These are phyloP conservation scores for Anabacerthia variegaticeps DNA, from an alignment of 2,797 vertebrate genomes.

Conservation along the genomic window DNA sequence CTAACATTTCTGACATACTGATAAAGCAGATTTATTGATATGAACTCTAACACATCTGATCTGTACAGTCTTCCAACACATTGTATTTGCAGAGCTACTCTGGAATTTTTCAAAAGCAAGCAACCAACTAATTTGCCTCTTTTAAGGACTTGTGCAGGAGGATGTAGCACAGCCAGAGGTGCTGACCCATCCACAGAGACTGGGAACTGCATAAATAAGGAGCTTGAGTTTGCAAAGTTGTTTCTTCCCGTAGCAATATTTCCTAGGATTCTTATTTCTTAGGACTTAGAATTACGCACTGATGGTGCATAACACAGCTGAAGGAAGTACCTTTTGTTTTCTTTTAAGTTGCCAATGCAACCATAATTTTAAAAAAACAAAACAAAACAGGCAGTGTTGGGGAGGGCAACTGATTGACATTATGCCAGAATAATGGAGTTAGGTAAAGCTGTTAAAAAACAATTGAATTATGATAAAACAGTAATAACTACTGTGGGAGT, in stretches of 20 bases:
- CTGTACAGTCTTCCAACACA: not conserved
- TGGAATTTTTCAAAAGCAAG: not conserved
- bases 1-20: not conserved
- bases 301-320: not conserved
- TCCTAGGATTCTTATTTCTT: not conserved
- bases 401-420: not conserved
- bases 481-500: not conserved
- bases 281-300: not conserved
- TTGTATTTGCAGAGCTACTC: not conserved
- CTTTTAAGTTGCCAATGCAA: not conserved
- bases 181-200: not conserved
- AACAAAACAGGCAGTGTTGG: not conserved
- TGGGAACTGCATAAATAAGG: not conserved
- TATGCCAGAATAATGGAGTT: not conserved
- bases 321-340: not conserved
- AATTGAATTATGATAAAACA: not conserved
- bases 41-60: not conserved
- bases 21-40: not conserved
- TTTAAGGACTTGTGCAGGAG: not conserved
- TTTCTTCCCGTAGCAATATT: not conserved
- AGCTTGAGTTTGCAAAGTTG: not conserved
- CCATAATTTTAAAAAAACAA: not conserved
- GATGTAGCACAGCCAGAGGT: not conserved
- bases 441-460: not conserved
- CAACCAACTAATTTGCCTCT: not conserved